A percentile compares a stretch with the other conserved stretches of the same genome.
Conservation (phyloP, 2,797 vertebrate genomes). For the Diplodus sargus region DNA sequence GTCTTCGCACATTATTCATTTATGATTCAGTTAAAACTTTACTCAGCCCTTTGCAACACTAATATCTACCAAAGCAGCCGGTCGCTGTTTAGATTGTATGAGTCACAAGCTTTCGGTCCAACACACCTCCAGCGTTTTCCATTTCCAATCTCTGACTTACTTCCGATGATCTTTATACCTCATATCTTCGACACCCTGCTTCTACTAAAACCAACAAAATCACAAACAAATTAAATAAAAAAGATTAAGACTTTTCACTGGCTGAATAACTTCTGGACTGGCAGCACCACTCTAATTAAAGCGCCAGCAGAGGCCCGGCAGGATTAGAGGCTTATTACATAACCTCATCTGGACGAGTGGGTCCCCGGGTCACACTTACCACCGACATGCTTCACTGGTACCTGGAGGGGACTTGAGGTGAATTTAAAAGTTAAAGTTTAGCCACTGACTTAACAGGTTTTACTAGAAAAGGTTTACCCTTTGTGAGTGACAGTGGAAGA, state of each 20-base stretch:
- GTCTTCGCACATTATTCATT: neutral
- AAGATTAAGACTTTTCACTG: constrained; percentile 61
- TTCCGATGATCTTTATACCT: constrained; percentile 13
- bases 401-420: constrained; percentile 29
- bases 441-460: constrained; percentile 21
- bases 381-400: constrained; percentile 39
- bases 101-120: too few relatives aligned
- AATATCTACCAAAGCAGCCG: neutral
- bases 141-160: constrained; percentile 21
- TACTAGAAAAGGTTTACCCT: constrained; percentile 3
- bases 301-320: constrained; percentile 38
- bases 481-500: neutral
- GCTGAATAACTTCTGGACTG: constrained; percentile 65
- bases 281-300: constrained; percentile 58
- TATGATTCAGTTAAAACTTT: neutral
- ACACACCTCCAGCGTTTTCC: constrained; percentile 2
- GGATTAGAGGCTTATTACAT: constrained; percentile 68
- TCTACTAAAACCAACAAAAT: constrained; percentile 29
- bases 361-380: constrained; percentile 41
- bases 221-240: constrained; percentile 41
- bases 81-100: neutral
- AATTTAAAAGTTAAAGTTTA: constrained; percentile 4
- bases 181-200: constrained; percentile 12
- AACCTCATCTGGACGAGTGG: constrained; percentile 58
- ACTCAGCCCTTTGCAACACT: neutral